Percentiles rank a stretch among this genome's conserved stretches.
Conservation (phyloP, 2,888 invertebrate genomes). For the Molorchus minor region DNA sequence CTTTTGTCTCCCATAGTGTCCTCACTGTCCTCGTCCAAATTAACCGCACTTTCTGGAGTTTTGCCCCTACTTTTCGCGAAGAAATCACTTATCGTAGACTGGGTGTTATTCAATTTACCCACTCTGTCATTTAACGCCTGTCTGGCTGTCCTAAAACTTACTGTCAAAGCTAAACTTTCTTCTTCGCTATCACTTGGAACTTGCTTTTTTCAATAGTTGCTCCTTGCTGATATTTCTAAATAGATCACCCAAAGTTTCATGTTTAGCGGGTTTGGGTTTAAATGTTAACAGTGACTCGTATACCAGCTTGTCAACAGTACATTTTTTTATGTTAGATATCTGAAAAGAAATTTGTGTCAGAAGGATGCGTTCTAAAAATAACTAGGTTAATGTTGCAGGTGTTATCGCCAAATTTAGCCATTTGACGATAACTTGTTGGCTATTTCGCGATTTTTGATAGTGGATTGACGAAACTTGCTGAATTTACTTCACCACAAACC, state of each 20-base stretch:
- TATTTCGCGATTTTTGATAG: neutral
- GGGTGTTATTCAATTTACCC: constrained; percentile 19
- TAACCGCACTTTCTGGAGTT: constrained; percentile 35
- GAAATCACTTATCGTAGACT: constrained; percentile 34
- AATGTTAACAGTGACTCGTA: constrained; percentile 67
- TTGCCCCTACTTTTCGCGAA: constrained; percentile 31
- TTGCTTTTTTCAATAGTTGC: constrained; percentile 41
- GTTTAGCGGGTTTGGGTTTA: constrained; percentile 64
- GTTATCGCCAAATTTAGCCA: constrained; percentile 34
- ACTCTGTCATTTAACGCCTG: constrained; percentile 35
- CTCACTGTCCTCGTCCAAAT: constrained; percentile 21
- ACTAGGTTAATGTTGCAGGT: constrained; percentile 40
- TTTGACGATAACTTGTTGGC: constrained; percentile 29
- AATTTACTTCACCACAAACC: constrained; percentile 2
- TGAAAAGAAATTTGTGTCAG: constrained; percentile 57
- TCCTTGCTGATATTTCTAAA: constrained; percentile 60
- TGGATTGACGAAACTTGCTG: neutral
- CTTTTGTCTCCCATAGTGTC: constrained; percentile 29
- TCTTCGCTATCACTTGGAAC: constrained; percentile 20
- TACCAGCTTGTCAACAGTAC: constrained; percentile 63
- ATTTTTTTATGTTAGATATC: constrained; percentile 71
- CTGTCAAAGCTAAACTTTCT: constrained; percentile 12
- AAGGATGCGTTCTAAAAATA: constrained; percentile 47
- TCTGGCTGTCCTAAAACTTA: constrained; percentile 42
- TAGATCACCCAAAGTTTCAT: constrained; percentile 65